Evolutionary conservation across 2,888 invertebrate genomes (phyloP).

Genomic region (Microplitis deprimator): DNA sequence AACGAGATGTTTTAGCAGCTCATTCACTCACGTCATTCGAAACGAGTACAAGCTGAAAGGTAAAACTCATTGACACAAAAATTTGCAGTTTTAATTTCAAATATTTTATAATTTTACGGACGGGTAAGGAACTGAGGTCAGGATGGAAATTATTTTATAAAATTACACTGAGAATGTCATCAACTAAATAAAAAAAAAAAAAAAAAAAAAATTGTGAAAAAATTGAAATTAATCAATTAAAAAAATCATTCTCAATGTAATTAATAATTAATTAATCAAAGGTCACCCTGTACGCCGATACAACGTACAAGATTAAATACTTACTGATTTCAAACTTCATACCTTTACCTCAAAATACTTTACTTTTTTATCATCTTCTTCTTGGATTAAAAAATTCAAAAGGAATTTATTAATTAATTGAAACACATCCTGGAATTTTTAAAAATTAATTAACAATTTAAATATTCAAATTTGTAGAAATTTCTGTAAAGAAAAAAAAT

Average conservation of each 20-base stretch:
- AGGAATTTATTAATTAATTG: too few species aligned
- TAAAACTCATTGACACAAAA: background rate
- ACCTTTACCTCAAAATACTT: constrained; percentile 36
- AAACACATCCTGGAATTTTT: too few species aligned
- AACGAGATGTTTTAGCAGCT: constrained; percentile 6
- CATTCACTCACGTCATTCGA: constrained; percentile 38
- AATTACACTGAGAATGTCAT: background rate
- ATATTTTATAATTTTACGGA: background rate
- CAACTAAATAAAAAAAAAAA: constrained; percentile 32
- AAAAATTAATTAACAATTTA: too few species aligned
- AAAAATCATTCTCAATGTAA: constrained; percentile 24
- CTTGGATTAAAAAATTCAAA: background rate
- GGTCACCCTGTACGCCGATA: constrained; percentile 73
- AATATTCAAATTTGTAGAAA: too few species aligned
- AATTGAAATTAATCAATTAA: background rate
- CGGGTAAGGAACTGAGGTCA: background rate
- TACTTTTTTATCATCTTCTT: constrained; percentile 41
- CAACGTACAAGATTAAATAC: constrained; percentile 74
- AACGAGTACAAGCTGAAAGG: constrained; percentile 13
- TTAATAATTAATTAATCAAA: constrained; percentile 39
- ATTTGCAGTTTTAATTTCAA: background rate
- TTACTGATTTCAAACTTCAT: constrained; percentile 63
- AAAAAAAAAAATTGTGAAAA: constrained; percentile 22
- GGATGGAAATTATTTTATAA: background rate
- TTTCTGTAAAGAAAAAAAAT: too few species aligned